phyloP scores from a whole-genome alignment of 2,888 invertebrate genomes.

The Trissonchulus sp. region DNA sequence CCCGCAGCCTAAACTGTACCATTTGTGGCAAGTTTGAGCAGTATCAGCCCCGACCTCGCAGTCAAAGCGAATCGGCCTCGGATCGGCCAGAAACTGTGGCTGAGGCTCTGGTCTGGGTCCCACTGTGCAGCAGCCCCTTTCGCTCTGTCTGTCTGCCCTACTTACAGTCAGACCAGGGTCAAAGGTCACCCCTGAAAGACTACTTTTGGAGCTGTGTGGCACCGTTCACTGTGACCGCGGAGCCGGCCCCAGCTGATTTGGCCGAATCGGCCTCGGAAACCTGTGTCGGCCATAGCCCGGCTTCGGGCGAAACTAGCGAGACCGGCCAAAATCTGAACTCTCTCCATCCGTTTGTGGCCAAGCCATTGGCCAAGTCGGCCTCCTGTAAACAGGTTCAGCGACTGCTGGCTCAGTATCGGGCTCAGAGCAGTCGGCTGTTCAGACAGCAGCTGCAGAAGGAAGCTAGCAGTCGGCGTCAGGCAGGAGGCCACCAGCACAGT shows the following conservation, averaged over 20 bases:
- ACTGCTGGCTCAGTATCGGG: slow-evolving; percentile 74
- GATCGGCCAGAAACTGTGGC: slow-evolving; percentile 25
- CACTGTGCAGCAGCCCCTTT: slow-evolving; percentile 77
- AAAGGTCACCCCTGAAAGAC: slow-evolving; percentile 60
- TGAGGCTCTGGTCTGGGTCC: slow-evolving; percentile 36
- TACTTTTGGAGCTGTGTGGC: slow-evolving; percentile 46
- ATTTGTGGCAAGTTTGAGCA: neutral
- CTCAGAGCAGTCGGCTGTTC: slow-evolving; percentile 66
- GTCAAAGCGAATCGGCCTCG: slow-evolving; percentile 17
- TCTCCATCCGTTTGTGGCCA: slow-evolving; percentile 50
- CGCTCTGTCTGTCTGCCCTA: slow-evolving; percentile 76
- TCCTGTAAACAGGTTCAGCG: slow-evolving; percentile 65
- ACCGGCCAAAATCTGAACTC: slow-evolving; percentile 50
- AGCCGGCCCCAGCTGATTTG: neutral
- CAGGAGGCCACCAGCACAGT: no score
- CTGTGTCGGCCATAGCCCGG: slow-evolving; percentile 82
- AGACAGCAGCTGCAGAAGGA: slow-evolving; percentile 27
- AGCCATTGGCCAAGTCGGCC: slow-evolving; percentile 52
- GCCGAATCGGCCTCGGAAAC: slow-evolving; percentile 56
- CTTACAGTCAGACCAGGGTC: slow-evolving; percentile 74
- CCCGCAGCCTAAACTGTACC: slow-evolving; percentile 27
- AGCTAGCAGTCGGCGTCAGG: neutral
- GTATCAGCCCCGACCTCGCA: neutral
- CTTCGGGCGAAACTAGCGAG: slow-evolving; percentile 65
- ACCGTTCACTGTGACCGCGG: neutral